Evolutionary conservation across 2,888 invertebrate genomes (phyloP).

Genomic region (Conus canariensis): DNA sequence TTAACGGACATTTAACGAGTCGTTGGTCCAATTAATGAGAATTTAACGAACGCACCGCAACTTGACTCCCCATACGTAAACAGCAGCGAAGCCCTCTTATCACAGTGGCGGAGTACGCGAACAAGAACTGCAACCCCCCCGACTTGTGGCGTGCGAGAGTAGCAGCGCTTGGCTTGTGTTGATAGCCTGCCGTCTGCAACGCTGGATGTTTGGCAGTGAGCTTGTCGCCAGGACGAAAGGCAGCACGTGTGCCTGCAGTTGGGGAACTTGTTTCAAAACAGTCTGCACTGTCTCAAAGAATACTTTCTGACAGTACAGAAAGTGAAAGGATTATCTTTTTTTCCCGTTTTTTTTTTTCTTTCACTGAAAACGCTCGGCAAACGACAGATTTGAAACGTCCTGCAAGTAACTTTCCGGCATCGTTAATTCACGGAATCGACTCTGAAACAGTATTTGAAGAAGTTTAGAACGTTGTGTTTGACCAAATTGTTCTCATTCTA

Average conservation of each 20-base stretch:
- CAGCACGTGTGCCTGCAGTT: neutral
- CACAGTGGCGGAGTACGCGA: constrained; percentile 15
- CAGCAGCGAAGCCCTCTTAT: neutral
- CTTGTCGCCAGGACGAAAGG: neutral
- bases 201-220: neutral
- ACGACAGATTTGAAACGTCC: no score
- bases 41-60: constrained; percentile 3
- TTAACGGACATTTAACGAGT: neutral
- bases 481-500: no score
- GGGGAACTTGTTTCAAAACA: constrained; percentile 9
- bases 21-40: neutral
- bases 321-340: no score
- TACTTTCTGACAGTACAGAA: neutral
- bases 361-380: no score
- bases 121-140: neutral
- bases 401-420: no score
- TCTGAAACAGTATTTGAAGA: no score
- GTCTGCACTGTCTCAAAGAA: neutral
- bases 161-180: constrained; percentile 18
- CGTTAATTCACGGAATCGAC: no score
- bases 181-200: constrained; percentile 7
- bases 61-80: neutral
- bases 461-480: no score
- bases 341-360: no score
- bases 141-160: neutral